These are phyloP conservation scores for Saccostrea echinata DNA, from an alignment of 1,140 invertebrate genomes.

Conservation along the genomic window DNA sequence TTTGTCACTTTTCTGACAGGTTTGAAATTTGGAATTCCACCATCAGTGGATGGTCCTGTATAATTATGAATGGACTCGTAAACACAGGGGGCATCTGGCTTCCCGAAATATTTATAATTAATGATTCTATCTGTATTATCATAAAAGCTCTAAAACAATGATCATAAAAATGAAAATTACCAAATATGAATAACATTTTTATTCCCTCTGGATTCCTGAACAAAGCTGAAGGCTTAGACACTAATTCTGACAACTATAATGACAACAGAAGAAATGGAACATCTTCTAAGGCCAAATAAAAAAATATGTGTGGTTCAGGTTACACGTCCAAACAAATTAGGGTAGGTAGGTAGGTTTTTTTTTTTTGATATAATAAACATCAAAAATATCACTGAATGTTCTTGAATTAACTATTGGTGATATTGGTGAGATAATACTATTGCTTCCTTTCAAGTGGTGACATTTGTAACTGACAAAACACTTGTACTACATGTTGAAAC, in stretches of 20 bases:
- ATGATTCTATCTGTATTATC: not conserved
- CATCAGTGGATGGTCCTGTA: not conserved
- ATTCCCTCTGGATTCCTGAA: not conserved
- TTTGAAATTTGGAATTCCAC: conserved; percentile 20
- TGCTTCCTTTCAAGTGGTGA: no score
- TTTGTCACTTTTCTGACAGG: conserved; percentile 36
- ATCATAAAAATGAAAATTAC: not conserved
- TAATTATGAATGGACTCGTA: not conserved
- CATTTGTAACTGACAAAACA: no score
- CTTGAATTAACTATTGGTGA: no score
- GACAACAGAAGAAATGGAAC: not conserved
- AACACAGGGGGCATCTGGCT: conserved; percentile 15
- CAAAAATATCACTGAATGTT: no score
- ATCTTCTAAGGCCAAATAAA: no score
- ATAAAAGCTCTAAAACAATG: not conserved
- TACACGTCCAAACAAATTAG: no score
- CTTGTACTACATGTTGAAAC: no score
- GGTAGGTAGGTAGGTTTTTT: no score
- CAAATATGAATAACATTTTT: not conserved
- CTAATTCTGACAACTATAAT: not conserved
- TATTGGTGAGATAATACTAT: no score
- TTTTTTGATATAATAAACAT: no score
- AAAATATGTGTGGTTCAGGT: no score
- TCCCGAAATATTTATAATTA: conserved; percentile 8
- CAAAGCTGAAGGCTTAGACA: not conserved